phyloP scores from a whole-genome alignment of 2,113 vertebrate species.

The Myotis brandtii region DNA sequence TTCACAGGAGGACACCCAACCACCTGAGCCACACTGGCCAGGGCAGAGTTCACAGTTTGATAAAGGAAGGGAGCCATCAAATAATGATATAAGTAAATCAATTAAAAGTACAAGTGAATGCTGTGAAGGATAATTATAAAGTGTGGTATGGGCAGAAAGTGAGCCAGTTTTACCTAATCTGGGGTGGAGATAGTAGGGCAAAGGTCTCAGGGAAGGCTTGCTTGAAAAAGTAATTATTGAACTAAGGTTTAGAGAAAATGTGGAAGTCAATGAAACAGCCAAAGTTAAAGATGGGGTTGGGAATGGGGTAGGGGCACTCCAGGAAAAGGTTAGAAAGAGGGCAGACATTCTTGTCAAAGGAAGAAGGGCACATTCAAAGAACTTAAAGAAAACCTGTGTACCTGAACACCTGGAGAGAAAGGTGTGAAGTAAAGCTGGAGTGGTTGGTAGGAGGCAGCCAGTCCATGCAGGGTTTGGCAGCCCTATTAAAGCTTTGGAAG shows the following conservation, averaged over 20 bases:
- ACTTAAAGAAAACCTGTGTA: not conserved
- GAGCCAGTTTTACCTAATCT: not conserved
- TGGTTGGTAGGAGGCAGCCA: not conserved
- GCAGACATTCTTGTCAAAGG: not conserved
- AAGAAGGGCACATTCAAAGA: not conserved
- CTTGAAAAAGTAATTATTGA: not conserved
- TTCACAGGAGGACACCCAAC: not conserved
- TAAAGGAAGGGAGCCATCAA: not conserved
- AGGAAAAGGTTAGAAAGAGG: not conserved
- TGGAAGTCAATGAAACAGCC: not conserved
- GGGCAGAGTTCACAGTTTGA: not conserved
- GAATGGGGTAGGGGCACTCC: not conserved
- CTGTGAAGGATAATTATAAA: constrained; percentile 42
- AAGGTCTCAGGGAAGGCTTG: not conserved
- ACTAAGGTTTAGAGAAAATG: not conserved
- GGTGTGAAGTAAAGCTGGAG: not conserved
- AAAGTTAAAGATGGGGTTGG: not conserved
- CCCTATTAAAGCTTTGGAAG: not conserved
- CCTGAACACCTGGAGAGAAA: not conserved
- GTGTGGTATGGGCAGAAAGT: not conserved
- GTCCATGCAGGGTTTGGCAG: not conserved
- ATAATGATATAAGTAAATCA: constrained; percentile 48
- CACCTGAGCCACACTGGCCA: not conserved
- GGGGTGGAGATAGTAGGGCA: not conserved
- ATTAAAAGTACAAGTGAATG: constrained; percentile 25